Percentiles rank a stretch among this genome's conserved stretches.
Evolutionary conservation across 2,888 invertebrate genomes (phyloP).

Genomic region (Syrphus vitripennis): DNA sequence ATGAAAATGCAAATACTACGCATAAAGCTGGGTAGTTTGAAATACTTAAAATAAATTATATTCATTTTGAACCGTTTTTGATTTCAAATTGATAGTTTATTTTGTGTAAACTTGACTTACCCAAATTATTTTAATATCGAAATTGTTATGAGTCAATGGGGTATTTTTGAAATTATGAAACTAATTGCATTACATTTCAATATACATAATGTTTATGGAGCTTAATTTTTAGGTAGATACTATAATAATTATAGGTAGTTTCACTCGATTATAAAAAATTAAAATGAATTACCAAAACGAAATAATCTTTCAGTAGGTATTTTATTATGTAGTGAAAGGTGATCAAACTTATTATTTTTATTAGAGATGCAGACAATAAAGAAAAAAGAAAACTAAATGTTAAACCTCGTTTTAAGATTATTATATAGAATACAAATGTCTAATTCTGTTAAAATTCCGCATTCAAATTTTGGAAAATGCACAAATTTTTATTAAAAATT

Average conservation of each 20-base stretch:
- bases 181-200: background rate
- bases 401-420: too few species aligned
- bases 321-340: too few species aligned
- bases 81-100: slow-evolving; percentile 9
- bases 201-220: background rate
- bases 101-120: background rate
- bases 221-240: background rate
- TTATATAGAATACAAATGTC: too few species aligned
- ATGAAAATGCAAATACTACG: slow-evolving; percentile 41
- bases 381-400: too few species aligned
- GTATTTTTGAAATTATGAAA: background rate
- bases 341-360: too few species aligned
- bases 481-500: too few species aligned
- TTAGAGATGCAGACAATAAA: too few species aligned
- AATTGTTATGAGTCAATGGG: background rate
- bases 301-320: too few species aligned
- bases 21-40: background rate
- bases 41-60: background rate
- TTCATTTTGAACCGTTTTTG: background rate
- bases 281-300: too few species aligned
- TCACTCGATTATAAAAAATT: background rate
- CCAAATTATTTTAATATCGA: background rate
- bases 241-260: background rate
- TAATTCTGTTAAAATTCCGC: too few species aligned
- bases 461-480: too few species aligned